These are phyloP conservation scores for Pterocles gutturalis DNA, from an alignment of 2,113 vertebrate genomes.

Conservation along the genomic window DNA sequence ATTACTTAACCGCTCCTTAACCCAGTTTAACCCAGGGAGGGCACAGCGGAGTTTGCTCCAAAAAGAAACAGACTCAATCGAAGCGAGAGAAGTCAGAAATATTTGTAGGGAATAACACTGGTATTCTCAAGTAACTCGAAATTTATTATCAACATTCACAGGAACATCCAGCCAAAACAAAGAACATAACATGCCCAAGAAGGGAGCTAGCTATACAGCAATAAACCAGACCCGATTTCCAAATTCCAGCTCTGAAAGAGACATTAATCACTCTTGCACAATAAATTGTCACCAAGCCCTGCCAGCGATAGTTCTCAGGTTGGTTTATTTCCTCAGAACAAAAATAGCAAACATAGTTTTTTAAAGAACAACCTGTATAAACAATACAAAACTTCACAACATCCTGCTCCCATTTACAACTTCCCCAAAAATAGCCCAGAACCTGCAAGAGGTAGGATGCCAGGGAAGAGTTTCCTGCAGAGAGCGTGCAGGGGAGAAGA, in stretches of 20 bases:
- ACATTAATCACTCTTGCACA: constrained; percentile 12
- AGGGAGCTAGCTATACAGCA: not conserved
- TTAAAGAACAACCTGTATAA: constrained; percentile 12
- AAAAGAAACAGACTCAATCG: not conserved
- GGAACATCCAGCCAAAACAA: not conserved
- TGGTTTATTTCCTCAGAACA: constrained; percentile 68
- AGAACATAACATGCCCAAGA: not conserved
- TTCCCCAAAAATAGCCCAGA: not conserved
- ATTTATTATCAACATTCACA: not conserved
- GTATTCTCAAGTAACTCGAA: not conserved
- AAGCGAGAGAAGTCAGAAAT: not conserved
- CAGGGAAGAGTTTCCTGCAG: not conserved
- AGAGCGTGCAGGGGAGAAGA: not conserved
- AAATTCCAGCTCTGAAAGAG: not conserved
- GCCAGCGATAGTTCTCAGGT: not conserved
- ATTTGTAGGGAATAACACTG: not conserved
- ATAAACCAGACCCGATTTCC: not conserved
- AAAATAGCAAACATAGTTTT: constrained; percentile 36
- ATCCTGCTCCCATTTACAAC: not conserved
- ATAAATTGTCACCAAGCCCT: not conserved
- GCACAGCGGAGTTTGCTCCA: not conserved
- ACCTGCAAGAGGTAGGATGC: not conserved
- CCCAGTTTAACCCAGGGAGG: too few relatives aligned
- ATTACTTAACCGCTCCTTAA: too few relatives aligned
- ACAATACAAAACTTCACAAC: not conserved